Conservation (phyloP, 2,888 invertebrate species). For the Exocentrus adspersus region DNA sequence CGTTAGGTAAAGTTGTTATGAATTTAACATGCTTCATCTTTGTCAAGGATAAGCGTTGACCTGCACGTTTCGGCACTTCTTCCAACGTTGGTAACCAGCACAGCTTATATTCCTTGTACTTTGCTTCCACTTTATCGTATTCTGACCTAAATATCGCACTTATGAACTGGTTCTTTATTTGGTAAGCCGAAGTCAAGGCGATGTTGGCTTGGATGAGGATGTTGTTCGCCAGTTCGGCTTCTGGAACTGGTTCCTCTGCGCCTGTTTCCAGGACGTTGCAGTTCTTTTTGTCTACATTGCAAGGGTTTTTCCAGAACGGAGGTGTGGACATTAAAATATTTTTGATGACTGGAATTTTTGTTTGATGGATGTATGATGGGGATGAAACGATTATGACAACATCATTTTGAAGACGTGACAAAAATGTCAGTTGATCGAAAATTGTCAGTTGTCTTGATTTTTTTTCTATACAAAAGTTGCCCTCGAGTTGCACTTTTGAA, state of each 20-base stretch:
- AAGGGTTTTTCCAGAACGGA: constrained; percentile 16
- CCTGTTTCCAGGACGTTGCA: too few relatives aligned
- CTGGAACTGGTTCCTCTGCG: neutral
- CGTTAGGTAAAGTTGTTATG: constrained; percentile 9
- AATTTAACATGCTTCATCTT: constrained; percentile 18
- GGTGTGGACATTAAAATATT: neutral
- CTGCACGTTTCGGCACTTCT: neutral
- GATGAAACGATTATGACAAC: neutral
- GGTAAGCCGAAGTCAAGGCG: neutral
- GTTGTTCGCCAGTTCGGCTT: neutral
- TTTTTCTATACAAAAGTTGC: too few relatives aligned
- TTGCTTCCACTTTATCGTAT: neutral
- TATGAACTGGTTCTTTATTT: constrained; percentile 7
- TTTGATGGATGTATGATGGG: neutral
- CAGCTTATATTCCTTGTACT: neutral
- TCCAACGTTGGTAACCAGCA: constrained; percentile 1
- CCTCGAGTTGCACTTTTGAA: too few relatives aligned
- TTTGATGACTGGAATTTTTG: neutral
- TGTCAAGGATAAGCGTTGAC: neutral
- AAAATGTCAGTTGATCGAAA: neutral
- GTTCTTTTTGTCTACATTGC: neutral
- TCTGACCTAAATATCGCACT: neutral
- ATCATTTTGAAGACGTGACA: neutral
- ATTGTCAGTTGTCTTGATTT: neutral
- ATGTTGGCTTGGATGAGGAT: constrained; percentile 5